A percentile compares a stretch with the other conserved stretches of the same genome.
phyloP scores from a whole-genome alignment of 2,113 vertebrate species.

The Etheostoma cragini region DNA sequence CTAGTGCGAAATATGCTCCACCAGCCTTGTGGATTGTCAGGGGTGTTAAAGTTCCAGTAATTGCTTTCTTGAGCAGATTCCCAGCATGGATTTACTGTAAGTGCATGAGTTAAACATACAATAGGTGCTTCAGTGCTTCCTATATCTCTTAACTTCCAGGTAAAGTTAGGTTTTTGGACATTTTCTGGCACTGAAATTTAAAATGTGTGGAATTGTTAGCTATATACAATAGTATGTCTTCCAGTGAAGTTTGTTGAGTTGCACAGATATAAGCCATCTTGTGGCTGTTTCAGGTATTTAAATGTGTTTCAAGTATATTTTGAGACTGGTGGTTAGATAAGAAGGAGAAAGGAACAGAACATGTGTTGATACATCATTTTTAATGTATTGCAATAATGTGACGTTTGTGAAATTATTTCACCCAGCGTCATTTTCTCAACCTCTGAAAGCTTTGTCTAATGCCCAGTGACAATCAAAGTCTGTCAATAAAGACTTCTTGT shows the following conservation, averaged over 20 bases:
- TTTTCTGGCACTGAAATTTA: conserved; percentile 9
- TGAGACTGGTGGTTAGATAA: conserved; percentile 30
- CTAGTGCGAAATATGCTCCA: conserved; percentile 44
- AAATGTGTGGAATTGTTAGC: conserved; percentile 35
- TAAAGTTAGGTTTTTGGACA: conserved; percentile 21
- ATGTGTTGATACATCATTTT: conserved; percentile 15
- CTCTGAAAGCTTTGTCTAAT: conserved; percentile 49
- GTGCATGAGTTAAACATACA: conserved; percentile 57
- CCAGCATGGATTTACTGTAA: conserved; percentile 61
- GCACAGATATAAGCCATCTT: conserved; percentile 61
- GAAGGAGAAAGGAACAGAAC: not conserved
- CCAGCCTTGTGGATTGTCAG: conserved; percentile 42
- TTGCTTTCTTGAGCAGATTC: conserved; percentile 24
- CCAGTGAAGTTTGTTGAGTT: conserved; percentile 48
- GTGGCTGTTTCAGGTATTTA: conserved; percentile 65
- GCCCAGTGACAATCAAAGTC: conserved; percentile 74
- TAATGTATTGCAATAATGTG: conserved; percentile 41
- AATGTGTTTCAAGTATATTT: conserved; percentile 53
- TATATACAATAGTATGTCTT: conserved; percentile 38
- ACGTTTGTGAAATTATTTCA: conserved; percentile 44
- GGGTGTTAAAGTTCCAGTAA: conserved; percentile 33
- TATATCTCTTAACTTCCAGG: conserved; percentile 19
- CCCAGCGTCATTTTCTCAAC: conserved; percentile 14
- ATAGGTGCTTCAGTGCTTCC: conserved; percentile 28
- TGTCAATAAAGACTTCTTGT: conserved; percentile 69